phyloP scores from a whole-genome alignment of 2,888 invertebrate genomes.

The Gymnocheta viridis region DNA sequence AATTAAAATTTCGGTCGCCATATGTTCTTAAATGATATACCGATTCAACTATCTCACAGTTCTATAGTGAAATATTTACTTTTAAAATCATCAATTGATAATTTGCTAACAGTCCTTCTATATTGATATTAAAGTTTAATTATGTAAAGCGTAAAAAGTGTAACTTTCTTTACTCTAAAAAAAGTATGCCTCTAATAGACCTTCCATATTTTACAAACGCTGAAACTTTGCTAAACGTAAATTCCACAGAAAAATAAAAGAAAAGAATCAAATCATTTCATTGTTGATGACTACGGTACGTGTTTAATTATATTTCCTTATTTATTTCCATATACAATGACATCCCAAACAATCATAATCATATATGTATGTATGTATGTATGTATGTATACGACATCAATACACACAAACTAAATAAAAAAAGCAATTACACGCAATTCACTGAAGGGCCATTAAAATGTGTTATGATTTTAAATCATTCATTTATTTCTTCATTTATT shows the following conservation, averaged over 20 bases:
- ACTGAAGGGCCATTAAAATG: constrained; percentile 54
- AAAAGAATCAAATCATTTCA: neutral
- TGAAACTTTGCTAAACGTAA: neutral
- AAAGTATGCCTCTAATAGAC: neutral
- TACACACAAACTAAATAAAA: neutral
- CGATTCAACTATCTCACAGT: too few relatives aligned
- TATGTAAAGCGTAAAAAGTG: too few relatives aligned
- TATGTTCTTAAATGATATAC: too few relatives aligned
- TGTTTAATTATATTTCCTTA: constrained; percentile 51
- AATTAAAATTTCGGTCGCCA: too few relatives aligned
- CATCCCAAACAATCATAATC: constrained; percentile 7
- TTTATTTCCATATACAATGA: neutral
- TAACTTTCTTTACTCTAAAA: too few relatives aligned
- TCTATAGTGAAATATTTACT: too few relatives aligned
- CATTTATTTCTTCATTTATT: constrained; percentile 40
- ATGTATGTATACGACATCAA: too few relatives aligned
- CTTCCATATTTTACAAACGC: neutral
- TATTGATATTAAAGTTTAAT: too few relatives aligned
- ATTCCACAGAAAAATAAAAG: neutral
- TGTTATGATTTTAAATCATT: constrained; percentile 52
- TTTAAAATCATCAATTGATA: too few relatives aligned
- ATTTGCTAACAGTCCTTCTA: too few relatives aligned
- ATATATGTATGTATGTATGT: too few relatives aligned
- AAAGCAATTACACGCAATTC: constrained; percentile 50
- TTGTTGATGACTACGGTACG: constrained; percentile 55